A percentile compares a stretch with the other conserved stretches of the same genome.
Conservation (phyloP, 1,140 invertebrate genomes). For the Drosophila nasuta region DNA sequence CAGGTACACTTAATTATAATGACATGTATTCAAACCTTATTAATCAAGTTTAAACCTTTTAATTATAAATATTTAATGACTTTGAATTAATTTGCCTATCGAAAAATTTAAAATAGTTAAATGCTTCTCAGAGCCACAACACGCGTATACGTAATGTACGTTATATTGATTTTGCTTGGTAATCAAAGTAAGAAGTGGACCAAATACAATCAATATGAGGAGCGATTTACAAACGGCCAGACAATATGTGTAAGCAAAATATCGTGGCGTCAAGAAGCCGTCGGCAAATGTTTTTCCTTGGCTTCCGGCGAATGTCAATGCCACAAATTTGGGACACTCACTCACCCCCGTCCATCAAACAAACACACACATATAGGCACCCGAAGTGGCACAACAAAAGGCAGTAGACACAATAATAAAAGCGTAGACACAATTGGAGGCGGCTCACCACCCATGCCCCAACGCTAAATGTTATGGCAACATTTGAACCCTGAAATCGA, state of each 20-base stretch:
- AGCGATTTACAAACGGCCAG: constrained; percentile 53
- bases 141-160: constrained; percentile 31
- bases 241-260: constrained; percentile 40
- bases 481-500: constrained; percentile 36
- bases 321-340: constrained; percentile 72
- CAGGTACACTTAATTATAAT: no score
- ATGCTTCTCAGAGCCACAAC: neutral
- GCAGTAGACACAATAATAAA: constrained; percentile 56
- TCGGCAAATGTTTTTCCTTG: constrained; percentile 77
- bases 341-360: constrained; percentile 23
- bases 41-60: no score
- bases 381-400: constrained; percentile 20
- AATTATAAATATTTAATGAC: no score
- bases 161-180: constrained; percentile 28
- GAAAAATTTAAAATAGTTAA: constrained; percentile 19
- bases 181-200: constrained; percentile 36
- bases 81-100: neutral
- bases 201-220: constrained; percentile 29
- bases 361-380: constrained; percentile 9
- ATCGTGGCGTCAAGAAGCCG: constrained; percentile 63
- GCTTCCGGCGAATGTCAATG: constrained; percentile 80
- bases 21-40: no score
- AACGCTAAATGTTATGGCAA: neutral
- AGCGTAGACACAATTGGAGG: constrained; percentile 7
- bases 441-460: neutral